A percentile compares a stretch with the other conserved stretches of the same genome.
phyloP scores from a whole-genome alignment of 1,140 invertebrate genomes.

The Drosophila seguyi region DNA sequence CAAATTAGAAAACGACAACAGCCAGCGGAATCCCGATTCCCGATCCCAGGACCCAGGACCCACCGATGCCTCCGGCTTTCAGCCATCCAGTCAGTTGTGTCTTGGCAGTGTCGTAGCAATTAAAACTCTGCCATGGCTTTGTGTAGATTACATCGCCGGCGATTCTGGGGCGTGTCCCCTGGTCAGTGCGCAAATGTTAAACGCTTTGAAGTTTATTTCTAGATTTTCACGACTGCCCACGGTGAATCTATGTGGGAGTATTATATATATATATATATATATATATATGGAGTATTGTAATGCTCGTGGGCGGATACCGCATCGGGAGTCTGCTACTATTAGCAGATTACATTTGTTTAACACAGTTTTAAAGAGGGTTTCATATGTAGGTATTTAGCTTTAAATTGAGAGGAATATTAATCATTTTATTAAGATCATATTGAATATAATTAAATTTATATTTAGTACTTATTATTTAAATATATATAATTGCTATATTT shows the following conservation, averaged over 20 bases:
- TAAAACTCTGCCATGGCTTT: constrained; percentile 77
- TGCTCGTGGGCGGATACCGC: not conserved
- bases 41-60: not conserved
- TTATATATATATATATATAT: constrained; percentile 19
- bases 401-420: no score
- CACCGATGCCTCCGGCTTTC: constrained; percentile 4
- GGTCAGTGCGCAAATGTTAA: constrained; percentile 72
- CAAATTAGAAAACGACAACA: constrained; percentile 63
- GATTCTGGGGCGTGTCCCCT: constrained; percentile 32
- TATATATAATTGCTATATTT: no score
- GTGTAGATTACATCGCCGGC: constrained; percentile 71
- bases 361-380: not conserved
- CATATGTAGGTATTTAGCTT: not conserved
- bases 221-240: constrained; percentile 47
- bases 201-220: constrained; percentile 76
- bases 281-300: constrained; percentile 30
- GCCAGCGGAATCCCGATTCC: constrained; percentile 22
- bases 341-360: constrained; percentile 17
- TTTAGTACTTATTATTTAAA: no score
- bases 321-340: constrained; percentile 12
- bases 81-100: constrained; percentile 65
- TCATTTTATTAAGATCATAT: no score
- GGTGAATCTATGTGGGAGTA: constrained; percentile 32
- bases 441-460: no score
- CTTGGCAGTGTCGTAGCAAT: constrained; percentile 76